Conservation (phyloP, 2,888 invertebrate genomes). For the Gari tellinella region DNA sequence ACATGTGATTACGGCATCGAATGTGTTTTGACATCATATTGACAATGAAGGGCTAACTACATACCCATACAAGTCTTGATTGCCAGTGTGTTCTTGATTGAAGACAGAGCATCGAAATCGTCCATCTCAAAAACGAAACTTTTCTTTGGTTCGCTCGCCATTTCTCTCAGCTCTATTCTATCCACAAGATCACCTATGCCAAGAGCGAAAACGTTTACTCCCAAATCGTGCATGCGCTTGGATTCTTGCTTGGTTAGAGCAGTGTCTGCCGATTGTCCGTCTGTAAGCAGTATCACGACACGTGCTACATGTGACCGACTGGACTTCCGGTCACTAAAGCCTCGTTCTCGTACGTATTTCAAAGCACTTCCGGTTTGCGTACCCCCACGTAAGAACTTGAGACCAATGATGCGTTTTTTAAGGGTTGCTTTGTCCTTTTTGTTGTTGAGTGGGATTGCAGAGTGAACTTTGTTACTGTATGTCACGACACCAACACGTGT, state of each 20-base stretch:
- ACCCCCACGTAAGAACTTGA: slow-evolving; percentile 49
- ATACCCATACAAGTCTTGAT: slow-evolving; percentile 68
- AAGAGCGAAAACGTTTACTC: slow-evolving; percentile 59
- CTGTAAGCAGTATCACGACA: slow-evolving; percentile 65
- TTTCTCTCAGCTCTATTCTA: slow-evolving; percentile 59
- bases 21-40: too few relatives aligned
- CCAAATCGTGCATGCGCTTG: slow-evolving; percentile 39
- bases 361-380: slow-evolving; percentile 63
- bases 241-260: slow-evolving; percentile 47
- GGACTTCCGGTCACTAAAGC: slow-evolving; percentile 23
- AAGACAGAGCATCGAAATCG: slow-evolving; percentile 63
- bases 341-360: slow-evolving; percentile 44
- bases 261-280: slow-evolving; percentile 60
- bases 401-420: slow-evolving; percentile 44
- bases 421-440: slow-evolving; percentile 43
- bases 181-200: slow-evolving; percentile 63
- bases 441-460: slow-evolving; percentile 59
- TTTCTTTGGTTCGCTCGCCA: slow-evolving; percentile 70
- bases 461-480: slow-evolving; percentile 62
- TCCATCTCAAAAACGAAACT: slow-evolving; percentile 69
- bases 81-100: slow-evolving; percentile 65
- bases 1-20: too few relatives aligned
- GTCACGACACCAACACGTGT: slow-evolving; percentile 70
- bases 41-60: too few relatives aligned
- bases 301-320: slow-evolving; percentile 57